Base-by-base conservation (phyloP, 2,888 invertebrate species). In the Apotomis turbidana region DNA sequence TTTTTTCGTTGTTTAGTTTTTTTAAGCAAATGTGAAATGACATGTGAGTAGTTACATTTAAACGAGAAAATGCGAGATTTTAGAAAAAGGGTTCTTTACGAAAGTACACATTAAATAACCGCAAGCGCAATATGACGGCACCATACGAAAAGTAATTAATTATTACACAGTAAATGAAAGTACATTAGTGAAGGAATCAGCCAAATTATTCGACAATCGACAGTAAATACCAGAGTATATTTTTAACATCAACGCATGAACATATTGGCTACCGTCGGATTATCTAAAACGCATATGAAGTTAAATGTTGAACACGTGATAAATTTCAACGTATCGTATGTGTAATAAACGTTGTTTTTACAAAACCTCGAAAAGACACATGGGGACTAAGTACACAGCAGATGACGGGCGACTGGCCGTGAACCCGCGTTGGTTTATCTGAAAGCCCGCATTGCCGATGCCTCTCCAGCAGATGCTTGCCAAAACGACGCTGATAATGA, bases 391-490 rank as follows among this genome's bases (percentile, higher is more conserved):
- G 55, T 83, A 83, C 78, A 41, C 4, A 5, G 76, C 81, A 79
- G 80, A 84, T 85, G 86, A 85, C 75, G 74, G 6, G 73, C 75
- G 78, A 76, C 82, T 78, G 90, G 77, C 91, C 90, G 76, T 91
- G 90, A 90, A 89, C 90, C 85, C 83, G 74, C 60, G 82, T 82
- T 81, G 78, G 85, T 85, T 90, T 88, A 91, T 91, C 89, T 87
- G 54, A 76, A 79, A 78, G 80, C 79, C 78, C 84, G 80, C 80
- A 78, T 86, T 89, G 41, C 41, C 41, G 41, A 27, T 87, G 41
- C 10, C 58, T 44, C 64, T 15, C n/a, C 87, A 90, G 90, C 90
- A 91, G 90, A 91, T 91, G 91, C 83, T 83, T 79, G 83, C 86
- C 82, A 86, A 89, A 87, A 86, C 83, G 81, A 75, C 76, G 77